Evolutionary conservation across 2,888 invertebrate species (phyloP).

Genomic region (Erebia aethiops): DNA sequence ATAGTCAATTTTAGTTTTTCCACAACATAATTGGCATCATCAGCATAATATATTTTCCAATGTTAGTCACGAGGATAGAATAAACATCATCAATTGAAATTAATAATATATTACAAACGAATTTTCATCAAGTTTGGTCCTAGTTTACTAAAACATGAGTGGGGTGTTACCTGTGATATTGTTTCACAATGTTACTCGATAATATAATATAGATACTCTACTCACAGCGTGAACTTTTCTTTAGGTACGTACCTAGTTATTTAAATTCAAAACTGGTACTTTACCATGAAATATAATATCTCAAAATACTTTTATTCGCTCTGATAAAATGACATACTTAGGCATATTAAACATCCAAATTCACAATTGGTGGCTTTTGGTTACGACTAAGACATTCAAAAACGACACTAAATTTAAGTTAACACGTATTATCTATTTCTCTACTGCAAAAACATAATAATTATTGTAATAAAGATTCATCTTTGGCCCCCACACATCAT

Average conservation of each 20-base stretch:
- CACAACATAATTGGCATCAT: constrained; percentile 2
- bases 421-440: too few species aligned
- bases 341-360: constrained; percentile 50
- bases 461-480: too few species aligned
- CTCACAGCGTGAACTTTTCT: constrained; percentile 3
- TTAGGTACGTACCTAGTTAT: constrained; percentile 10
- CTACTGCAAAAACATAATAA: too few species aligned
- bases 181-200: constrained; percentile 6
- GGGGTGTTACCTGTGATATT: constrained; percentile 25
- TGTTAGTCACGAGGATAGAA: constrained; percentile 70
- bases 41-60: constrained; percentile 52
- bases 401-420: background rate
- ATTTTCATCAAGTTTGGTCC: constrained; percentile 74
- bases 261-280: constrained; percentile 26
- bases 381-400: background rate
- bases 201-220: background rate
- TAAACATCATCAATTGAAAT: constrained; percentile 68
- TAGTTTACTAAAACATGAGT: constrained; percentile 56
- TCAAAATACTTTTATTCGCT: constrained; percentile 47
- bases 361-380: constrained; percentile 37
- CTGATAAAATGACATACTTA: constrained; percentile 33
- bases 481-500: too few species aligned
- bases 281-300: constrained; percentile 41
- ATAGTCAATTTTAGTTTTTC: background rate
- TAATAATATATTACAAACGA: constrained; percentile 68